Evolutionary conservation across 2,888 invertebrate genomes (phyloP), one percentile per base, ranked within the genome.

Genomic region (Heteromurus nitidus): DNA sequence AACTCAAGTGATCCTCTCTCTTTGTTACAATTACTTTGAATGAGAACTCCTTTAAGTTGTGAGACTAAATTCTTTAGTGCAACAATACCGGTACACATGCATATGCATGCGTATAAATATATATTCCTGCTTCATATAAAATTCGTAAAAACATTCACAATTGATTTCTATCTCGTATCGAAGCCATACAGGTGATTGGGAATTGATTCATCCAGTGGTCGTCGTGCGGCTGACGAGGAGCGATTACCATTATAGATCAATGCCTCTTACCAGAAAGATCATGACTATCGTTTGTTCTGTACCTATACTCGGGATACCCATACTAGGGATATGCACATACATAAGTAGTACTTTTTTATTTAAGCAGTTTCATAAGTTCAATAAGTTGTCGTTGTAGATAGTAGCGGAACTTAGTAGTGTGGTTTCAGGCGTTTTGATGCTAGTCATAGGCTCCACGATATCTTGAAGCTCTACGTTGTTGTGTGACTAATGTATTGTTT

Each of bases 401-500:
- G 16, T n/a, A 69, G 73, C 73, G 73, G 73, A 73, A 73, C 30
- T 42, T 50, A 24, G 73, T 73, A 73, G 73, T 62, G 28, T 20
- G 13, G 36, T 36, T 13, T 2, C 24, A 1, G n/a, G n/a, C n/a
- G n/a, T n/a, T n/a, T 36, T 36, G 5, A 9, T 36, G 13, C 13
- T 36, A 36, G 7, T 36, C 36, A 36, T 36, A 36, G 7, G 5
- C 36, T 13, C 13, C 36, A 9, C 36, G 13, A 36, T 9, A 36
- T 9, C 36, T 36, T 36, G 36, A 9, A 36, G 36, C 11, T 36
- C 50, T 50, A 18, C 62, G 18, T 3, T 67, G 36, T 30, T 79
- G 70, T 79, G 79, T 79, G 79, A 79, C 79, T 79, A 79, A 79
- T 72, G 70, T 65, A 47, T n/a, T 64, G 13, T 36, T 72, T 64